Evolutionary conservation across 2,113 vertebrate genomes (phyloP), one percentile per base, ranked within the genome.

Genomic region (Pituophis catenifer): DNA sequence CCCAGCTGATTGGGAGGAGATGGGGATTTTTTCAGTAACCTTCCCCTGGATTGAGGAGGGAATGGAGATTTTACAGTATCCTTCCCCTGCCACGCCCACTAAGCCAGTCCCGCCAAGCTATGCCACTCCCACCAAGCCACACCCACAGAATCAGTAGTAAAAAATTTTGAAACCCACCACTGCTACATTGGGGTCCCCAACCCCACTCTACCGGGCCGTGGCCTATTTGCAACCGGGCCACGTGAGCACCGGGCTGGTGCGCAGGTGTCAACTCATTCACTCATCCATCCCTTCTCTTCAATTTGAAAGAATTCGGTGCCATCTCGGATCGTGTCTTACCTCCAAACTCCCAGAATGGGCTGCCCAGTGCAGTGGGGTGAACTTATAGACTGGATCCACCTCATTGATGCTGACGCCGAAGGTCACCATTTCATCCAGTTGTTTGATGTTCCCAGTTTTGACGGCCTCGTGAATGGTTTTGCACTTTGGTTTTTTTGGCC

Each of bases 301-400:
- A 8, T 81, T 81, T 38, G 70, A 38, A 81, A 81, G n/a, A 81
- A 81, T 5, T 1, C 0, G 94, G 86, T 53, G 58, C 33, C 58
- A 57, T 10, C 50, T 38, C 48, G 86, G 3, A 3, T 0, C 29
- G 52, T 17, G 50, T 87, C 96, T 97, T 97, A 98, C 98, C 98
- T 98, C 98, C 95, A 98, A 94, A 92, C 98, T 98, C 94, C 98
- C 98, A n/a, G 97, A 97, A 95, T 98, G 98, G 8, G 97, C 98
- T 91, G 98, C 98, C 96, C 97, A 98, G 54, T 98, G 98, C 94
- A 98, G 95, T 0, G 97, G 98, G 53, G 97, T 98, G 93, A 98
- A 98, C 85, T 97, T 97, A 94, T 98, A 96, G 59, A 97, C 93
- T 54, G 88, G 62, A 95, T 98, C 98, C 91, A 97, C 96, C 88